Evolutionary conservation across 2,888 invertebrate genomes (phyloP).

Genomic region (Melinopterus prodromus): DNA sequence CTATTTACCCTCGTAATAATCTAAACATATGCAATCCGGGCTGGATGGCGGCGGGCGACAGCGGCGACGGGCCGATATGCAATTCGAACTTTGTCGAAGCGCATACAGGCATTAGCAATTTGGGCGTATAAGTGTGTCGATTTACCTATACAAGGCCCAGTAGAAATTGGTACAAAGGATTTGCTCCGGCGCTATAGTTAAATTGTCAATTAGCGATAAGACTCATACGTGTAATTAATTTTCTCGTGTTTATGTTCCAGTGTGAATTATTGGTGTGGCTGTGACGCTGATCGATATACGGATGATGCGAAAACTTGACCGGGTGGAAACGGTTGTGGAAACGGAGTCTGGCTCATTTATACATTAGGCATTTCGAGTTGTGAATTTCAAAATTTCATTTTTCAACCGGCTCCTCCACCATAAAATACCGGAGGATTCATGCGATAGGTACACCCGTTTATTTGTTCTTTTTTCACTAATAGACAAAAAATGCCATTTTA

Average conservation of each 20-base stretch:
- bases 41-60: background rate
- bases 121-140: background rate
- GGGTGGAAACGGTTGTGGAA: no score
- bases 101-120: background rate
- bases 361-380: no score
- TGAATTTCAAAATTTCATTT: no score
- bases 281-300: background rate
- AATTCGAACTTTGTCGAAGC: background rate
- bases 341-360: no score
- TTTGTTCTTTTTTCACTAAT: no score
- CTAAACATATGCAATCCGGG: background rate
- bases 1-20: background rate
- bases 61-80: background rate
- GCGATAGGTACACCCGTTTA: no score
- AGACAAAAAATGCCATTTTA: no score
- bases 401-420: no score
- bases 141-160: background rate
- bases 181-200: background rate
- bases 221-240: background rate
- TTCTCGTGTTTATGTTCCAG: background rate
- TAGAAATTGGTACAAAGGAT: background rate
- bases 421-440: no score
- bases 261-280: background rate
- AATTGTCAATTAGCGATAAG: background rate
- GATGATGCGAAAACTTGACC: no score